Conservation (phyloP, 2,113 vertebrate genomes). For the Rousettus leschenaultii region DNA sequence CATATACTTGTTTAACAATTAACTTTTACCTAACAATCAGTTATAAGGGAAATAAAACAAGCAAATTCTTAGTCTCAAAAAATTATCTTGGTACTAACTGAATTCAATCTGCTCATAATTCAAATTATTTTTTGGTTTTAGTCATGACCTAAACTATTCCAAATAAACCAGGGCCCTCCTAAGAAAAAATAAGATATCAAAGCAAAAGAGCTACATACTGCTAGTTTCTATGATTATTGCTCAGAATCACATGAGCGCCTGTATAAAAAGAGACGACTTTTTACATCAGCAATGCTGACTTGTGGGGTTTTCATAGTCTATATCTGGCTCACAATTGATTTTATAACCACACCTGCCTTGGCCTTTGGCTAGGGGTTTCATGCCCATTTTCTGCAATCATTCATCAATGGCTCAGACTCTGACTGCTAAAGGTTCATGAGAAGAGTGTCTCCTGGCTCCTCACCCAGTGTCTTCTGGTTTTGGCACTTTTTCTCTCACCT, state of each 20-base stretch:
- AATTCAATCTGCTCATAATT: not conserved
- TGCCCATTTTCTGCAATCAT: not conserved
- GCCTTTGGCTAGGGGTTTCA: not conserved
- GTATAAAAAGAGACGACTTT: not conserved
- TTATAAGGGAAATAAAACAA: not conserved
- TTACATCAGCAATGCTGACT: not conserved
- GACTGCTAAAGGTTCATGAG: not conserved
- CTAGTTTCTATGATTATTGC: fast-evolving
- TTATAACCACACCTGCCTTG: not conserved
- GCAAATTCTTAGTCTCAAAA: not conserved
- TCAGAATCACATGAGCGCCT: not conserved
- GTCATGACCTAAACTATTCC: not conserved
- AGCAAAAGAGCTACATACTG: not conserved
- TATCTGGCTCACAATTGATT: not conserved
- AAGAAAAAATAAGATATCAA: not conserved
- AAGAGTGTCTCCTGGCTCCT: not conserved
- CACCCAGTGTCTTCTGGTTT: not conserved
- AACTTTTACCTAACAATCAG: not conserved
- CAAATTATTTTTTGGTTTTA: not conserved
- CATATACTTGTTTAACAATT: not conserved
- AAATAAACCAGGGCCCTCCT: not conserved
- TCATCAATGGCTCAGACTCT: not conserved
- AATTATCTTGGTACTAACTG: not conserved
- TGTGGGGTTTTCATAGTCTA: too few species aligned
- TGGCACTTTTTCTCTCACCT: not conserved